phyloP scores from a whole-genome alignment of 2,113 vertebrate species.

The Chunga burmeisteri region DNA sequence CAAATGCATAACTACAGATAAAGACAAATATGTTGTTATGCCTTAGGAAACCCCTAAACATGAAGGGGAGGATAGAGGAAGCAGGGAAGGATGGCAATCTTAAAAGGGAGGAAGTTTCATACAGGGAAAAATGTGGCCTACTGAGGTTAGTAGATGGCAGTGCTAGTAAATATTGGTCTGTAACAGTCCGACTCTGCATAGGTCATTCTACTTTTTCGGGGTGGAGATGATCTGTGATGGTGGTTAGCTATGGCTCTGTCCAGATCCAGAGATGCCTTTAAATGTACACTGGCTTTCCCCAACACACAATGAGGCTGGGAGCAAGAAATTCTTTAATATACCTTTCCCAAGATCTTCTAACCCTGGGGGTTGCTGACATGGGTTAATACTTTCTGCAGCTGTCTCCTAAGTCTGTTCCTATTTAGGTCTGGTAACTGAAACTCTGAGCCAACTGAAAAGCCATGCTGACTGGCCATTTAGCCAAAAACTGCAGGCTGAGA shows the following conservation, averaged over 20 bases:
- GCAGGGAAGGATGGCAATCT: neutral
- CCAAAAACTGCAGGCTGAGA: neutral
- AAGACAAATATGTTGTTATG: neutral
- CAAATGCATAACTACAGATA: neutral
- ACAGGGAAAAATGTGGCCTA: neutral
- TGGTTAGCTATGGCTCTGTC: neutral
- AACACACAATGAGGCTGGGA: neutral
- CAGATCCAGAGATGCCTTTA: neutral
- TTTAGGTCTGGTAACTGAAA: neutral
- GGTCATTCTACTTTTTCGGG: neutral
- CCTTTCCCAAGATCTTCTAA: neutral
- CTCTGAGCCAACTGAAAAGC: neutral
- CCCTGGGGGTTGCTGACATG: neutral
- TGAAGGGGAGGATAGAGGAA: neutral
- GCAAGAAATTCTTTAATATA: neutral
- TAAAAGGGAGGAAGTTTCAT: neutral
- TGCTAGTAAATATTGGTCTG: neutral
- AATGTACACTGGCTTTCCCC: neutral
- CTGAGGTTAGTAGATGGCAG: neutral
- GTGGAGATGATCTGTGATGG: neutral
- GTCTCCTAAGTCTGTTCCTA: neutral
- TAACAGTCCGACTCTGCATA: neutral
- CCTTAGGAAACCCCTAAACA: neutral
- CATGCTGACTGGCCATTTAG: neutral
- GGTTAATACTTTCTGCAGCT: neutral